Percentiles rank a stretch among this genome's conserved stretches.
These are phyloP conservation scores for Pseudorhiza aurosa DNA, from an alignment of 30 jellyfish, hydroid and myxozoan species.

Conservation along the genomic window DNA sequence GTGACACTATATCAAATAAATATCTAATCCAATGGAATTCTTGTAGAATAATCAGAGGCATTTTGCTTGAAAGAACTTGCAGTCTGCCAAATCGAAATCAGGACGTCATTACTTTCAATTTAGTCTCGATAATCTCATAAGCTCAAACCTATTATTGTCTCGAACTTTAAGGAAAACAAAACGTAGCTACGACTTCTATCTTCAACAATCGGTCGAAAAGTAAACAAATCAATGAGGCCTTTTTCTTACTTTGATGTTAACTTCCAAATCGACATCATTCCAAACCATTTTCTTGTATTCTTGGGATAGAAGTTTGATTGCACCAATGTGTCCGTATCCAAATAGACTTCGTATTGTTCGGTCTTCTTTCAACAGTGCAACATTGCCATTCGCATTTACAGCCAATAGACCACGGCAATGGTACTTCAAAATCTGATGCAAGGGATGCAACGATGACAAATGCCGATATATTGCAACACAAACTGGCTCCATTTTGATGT, in stretches of 20 bases:
- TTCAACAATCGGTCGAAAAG: too few species aligned
- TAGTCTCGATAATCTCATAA: too few species aligned
- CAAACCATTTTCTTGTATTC: slow-evolving; percentile 40
- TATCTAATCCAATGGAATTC: too few species aligned
- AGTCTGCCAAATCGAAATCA: too few species aligned
- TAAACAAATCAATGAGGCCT: too few species aligned
- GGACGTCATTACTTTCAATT: too few species aligned
- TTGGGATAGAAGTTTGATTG: neutral
- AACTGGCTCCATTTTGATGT: slow-evolving; percentile 70
- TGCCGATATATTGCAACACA: slow-evolving; percentile 73
- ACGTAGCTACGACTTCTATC: too few species aligned
- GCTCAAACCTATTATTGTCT: too few species aligned
- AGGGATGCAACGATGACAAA: slow-evolving; percentile 73
- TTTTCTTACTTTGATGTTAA: slow-evolving; percentile 20
- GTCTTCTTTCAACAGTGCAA: slow-evolving; percentile 3
- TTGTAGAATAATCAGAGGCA: too few species aligned
- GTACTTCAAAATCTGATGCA: slow-evolving; percentile 60
- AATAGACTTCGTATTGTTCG: slow-evolving; percentile 12
- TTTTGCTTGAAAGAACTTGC: too few species aligned
- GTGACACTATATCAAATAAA: too few species aligned
- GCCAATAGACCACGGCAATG: slow-evolving; percentile 83
- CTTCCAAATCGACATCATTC: slow-evolving; percentile 42
- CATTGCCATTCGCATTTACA: slow-evolving; percentile 25
- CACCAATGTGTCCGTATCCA: slow-evolving; percentile 33
- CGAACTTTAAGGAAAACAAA: too few species aligned